Base-by-base conservation (phyloP, 2,113 vertebrate genomes). In the Tetrao urogallus region DNA sequence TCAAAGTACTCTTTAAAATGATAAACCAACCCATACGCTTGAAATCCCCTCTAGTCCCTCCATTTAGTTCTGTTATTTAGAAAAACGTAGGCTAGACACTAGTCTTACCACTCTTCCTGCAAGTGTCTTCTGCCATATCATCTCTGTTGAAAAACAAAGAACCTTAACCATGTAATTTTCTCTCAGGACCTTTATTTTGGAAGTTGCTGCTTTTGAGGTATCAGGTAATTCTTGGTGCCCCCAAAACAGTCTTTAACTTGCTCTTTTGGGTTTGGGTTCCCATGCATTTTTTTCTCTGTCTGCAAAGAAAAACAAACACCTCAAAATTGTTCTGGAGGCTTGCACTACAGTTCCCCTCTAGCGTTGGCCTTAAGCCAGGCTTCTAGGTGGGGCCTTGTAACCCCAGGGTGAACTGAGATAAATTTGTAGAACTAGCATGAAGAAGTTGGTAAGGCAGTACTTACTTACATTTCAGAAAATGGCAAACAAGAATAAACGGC, bases 351-450 rank as follows among this genome's bases (percentile, higher is more conserved):
- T 75, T 95, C 63, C 34, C 54, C 69, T 89, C 85, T 67, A 90
- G 88, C 10, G 0, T 2, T 96, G 96, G 96, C 88, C 40, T 64
- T 40, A 70, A 60, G 93, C 90, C 95, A 96, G 69, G 34, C 7
- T 76, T 84, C 42, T 86, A 96, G 93, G 92, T 92, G 92, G 88
- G 79, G 88, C 94, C 21, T 79, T 75, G 40, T 94, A 97, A 95
- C 74, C 90, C 65, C 47, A 75, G 86, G 77, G 93, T 97, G 92
- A 96, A 93, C 94, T 88, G 88, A 94, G 88, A 93, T 95, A 93
- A 95, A 92, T 43, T 50, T 69, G 57, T 82, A 81, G 76, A 61
- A 50, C 54, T n/a, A 74, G 32, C 34, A 80, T 65, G 63, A 54
- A 43, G 66, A 50, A 70, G 16, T 10, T 82, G 50, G n/a, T 13